Base-by-base conservation (phyloP, 2,113 vertebrate genomes). In the Ursus arctos region DNA sequence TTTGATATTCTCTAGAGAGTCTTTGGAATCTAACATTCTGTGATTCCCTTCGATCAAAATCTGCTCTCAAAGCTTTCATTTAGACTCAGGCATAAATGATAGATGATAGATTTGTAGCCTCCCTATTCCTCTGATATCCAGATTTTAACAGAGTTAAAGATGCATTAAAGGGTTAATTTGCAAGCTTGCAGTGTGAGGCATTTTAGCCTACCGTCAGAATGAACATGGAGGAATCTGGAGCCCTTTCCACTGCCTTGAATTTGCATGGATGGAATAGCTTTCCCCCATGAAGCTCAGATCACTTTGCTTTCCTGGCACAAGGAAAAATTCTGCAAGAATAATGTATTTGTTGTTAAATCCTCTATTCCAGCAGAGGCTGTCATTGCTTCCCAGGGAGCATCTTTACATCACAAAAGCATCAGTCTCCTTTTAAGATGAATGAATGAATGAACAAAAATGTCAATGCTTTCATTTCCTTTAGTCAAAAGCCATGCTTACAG, bases 361-460 rank as follows among this genome's bases (percentile, higher is more conserved):
- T 4, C 95, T 97, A 71, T 94, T 96, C 92, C 53, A 40, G 95
- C 84, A 85, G 90, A 95, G 83, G 76, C 93, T 82, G 96, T 96
- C 95, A 79, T 79, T 95, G 96, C 98, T 97, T 97, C 96, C 97
- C 59, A 21, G 95, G 96, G 94, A 91, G 93, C 95, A 95, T 98
- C 97, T 98, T 98, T 98, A 97, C 98, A 98, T 98, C 94, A 98
- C 98, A 98, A 98, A 98, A 98, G 98, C 96, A 93, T 95, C 85
- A 43, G 84, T 72, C 94, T 91, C 85, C 94, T 97, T 98, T 98
- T 88, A 82, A 98, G 97, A 93, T 88, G 93, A 97, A 95, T 92
- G 97, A 98, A 96, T 80, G 90, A 95, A 90, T 71, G 96, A 87
- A 97, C 92, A 94, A 85, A 97, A 97, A 97, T 91, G 95, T 92